A percentile compares a stretch with the other conserved stretches of the same genome.
These are phyloP conservation scores for Sabatieria punctata DNA, from an alignment of 2,888 invertebrate species.

Conservation along the genomic window DNA sequence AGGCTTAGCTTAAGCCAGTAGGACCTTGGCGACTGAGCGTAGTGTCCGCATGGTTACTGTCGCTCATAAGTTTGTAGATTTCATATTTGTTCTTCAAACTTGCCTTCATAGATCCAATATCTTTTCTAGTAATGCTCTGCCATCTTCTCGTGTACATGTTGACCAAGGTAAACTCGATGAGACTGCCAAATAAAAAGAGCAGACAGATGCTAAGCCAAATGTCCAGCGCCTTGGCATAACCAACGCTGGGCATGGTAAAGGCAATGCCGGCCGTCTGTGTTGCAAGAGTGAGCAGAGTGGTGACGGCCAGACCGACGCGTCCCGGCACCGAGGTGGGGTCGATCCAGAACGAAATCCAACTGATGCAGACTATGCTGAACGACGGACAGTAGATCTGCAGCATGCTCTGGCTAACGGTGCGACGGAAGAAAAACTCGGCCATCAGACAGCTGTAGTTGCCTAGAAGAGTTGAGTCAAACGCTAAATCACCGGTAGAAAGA, in stretches of 20 bases:
- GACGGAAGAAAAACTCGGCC: conserved; percentile 1
- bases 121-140: not conserved
- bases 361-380: not conserved
- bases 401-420: not conserved
- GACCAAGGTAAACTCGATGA: not conserved
- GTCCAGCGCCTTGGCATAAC: conserved; percentile 4
- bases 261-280: conserved; percentile 1
- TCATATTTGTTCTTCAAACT: no score
- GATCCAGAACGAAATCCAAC: conserved; percentile 7
- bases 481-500: not conserved
- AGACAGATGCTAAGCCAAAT: not conserved
- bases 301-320: conserved; percentile 4
- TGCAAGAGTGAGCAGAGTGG: conserved; percentile 1
- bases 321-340: conserved; percentile 6
- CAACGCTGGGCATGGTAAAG: conserved; percentile 1
- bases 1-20: no score
- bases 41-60: no score
- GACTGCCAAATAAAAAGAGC: not conserved
- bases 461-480: no score
- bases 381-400: conserved; percentile 1
- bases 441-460: conserved; percentile 3
- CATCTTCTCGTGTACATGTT: not conserved
- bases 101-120: no score
- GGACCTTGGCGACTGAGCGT: no score
- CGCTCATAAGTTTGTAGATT: no score